Evolutionary conservation across 2,113 vertebrate genomes (phyloP), one percentile per base, ranked within the genome.

Genomic region (Ornithorhynchus anatinus): DNA sequence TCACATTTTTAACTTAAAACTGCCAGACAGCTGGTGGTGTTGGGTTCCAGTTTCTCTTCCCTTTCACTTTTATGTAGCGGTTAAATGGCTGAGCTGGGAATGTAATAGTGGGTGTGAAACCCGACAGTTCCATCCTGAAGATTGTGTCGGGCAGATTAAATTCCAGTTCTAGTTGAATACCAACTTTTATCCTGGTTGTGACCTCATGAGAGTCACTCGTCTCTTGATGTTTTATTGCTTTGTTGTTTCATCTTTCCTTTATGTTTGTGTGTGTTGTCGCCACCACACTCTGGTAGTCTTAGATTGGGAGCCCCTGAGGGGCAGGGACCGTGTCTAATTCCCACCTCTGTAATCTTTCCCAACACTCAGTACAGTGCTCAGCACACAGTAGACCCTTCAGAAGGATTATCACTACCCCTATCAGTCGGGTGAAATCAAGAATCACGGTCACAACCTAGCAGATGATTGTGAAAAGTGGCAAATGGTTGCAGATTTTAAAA

Each of bases 401-500:
- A n/a, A n/a, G n/a, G n/a, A n/a, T n/a, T n/a, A n/a, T n/a, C n/a
- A n/a, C n/a, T n/a, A n/a, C n/a, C n/a, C n/a, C n/a, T n/a, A n/a
- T n/a, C 3, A 37, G 25, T 67, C 25, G 56, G 51, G 19, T 50
- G 40, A 70, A 76, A 59, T 67, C 35, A 54, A 59, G 45, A 62
- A 25, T 47, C 42, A 63, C 35, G 42, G 11, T 16, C 31, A 72
- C 19, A 32, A 42, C 32, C 20, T 69, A 31, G 36, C 16, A 56
- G 31, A 48, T 72, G 35, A 67, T 63, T 56, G 67, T 64, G 66
- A 69, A 61, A 36, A 19, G 47, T 69, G 61, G n/a, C n/a, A 59
- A 59, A 38, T 76, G 16, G n/a, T n/a, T n/a, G n/a, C n/a, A n/a
- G n/a, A n/a, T n/a, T n/a, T n/a, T n/a, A n/a, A n/a, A n/a, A n/a